Conservation (phyloP, 2,797 vertebrate species). For the Premnoplex brunnescens region DNA sequence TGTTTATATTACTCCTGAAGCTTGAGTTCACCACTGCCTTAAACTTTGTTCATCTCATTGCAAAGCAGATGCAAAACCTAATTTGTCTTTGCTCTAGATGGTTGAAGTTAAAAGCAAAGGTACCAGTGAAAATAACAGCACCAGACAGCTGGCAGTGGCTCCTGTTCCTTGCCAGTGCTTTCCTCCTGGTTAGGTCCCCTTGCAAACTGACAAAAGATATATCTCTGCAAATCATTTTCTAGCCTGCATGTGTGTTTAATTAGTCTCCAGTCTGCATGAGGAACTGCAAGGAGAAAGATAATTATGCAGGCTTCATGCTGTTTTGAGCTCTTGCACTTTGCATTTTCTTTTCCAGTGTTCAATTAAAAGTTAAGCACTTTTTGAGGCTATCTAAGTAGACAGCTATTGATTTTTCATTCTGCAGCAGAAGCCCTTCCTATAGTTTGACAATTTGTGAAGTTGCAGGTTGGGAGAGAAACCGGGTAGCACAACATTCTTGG, state of each 20-base stretch:
- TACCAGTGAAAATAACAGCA: neutral
- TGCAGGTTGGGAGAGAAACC: neutral
- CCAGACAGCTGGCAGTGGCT: neutral
- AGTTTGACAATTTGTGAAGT: constrained; percentile 17
- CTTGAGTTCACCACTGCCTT: rapidly evolving
- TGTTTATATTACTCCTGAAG: neutral
- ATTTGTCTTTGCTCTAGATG: neutral
- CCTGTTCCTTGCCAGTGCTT: neutral
- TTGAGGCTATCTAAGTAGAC: constrained; percentile 31
- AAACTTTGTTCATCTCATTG: neutral
- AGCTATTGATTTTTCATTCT: constrained; percentile 52
- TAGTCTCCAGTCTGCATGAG: constrained; percentile 34
- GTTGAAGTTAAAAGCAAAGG: neutral
- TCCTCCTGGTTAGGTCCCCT: neutral
- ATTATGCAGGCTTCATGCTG: constrained; percentile 51
- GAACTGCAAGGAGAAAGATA: constrained; percentile 52
- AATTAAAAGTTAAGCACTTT: constrained; percentile 63
- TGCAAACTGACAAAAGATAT: neutral
- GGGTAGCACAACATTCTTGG: neutral
- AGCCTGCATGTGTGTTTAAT: constrained; percentile 49
- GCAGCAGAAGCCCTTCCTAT: neutral
- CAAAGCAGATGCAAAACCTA: neutral
- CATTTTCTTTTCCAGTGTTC: constrained; percentile 26
- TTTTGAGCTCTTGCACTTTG: constrained; percentile 28
- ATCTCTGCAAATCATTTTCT: constrained; percentile 10